These are phyloP conservation scores for Aurelia sp. DNA, from an alignment of 30 jellyfish, hydroid and myxozoan genomes.

Conservation along the genomic window DNA sequence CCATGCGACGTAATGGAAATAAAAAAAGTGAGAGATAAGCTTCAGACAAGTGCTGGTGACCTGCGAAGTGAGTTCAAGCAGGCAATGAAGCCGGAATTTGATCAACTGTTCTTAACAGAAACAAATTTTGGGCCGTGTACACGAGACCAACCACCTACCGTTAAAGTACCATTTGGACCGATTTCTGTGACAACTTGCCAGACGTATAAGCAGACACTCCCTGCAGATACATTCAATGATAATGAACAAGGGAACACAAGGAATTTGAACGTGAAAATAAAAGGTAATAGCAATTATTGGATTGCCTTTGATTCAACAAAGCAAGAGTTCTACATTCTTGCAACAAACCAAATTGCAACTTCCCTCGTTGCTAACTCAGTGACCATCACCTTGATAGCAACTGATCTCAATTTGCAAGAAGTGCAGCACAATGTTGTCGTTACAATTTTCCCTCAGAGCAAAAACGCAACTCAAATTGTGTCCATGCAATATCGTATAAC, in stretches of 20 bases:
- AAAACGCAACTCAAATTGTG: conserved; percentile 32
- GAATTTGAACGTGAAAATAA: conserved; percentile 46
- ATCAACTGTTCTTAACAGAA: conserved; percentile 45
- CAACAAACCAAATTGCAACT: conserved; percentile 56
- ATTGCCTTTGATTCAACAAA: conserved; percentile 38
- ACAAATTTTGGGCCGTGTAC: conserved; percentile 79
- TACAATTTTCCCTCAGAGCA: conserved; percentile 1
- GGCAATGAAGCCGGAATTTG: conserved; percentile 64
- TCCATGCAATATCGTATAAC: conserved; percentile 66
- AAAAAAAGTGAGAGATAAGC: conserved; percentile 1
- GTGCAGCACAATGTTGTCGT: conserved; percentile 51
- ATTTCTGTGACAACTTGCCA: conserved; percentile 62
- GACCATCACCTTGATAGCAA: conserved; percentile 58
- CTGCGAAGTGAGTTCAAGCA: conserved; percentile 36
- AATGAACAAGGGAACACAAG: conserved; percentile 87
- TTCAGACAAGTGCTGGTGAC: conserved; percentile 25
- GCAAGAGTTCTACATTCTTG: conserved; percentile 64
- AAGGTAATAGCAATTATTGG: conserved; percentile 45
- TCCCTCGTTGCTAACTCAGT: conserved; percentile 12
- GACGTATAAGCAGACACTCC: conserved; percentile 55
- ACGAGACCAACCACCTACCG: conserved; percentile 68
- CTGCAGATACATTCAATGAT: conserved; percentile 78
- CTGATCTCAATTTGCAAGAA: conserved; percentile 48
- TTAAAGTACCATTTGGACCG: conserved; percentile 56
- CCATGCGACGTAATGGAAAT: conserved; percentile 80